These are phyloP conservation scores for Microdon myrmicae DNA, from an alignment of 2,888 invertebrate genomes.

Conservation along the genomic window DNA sequence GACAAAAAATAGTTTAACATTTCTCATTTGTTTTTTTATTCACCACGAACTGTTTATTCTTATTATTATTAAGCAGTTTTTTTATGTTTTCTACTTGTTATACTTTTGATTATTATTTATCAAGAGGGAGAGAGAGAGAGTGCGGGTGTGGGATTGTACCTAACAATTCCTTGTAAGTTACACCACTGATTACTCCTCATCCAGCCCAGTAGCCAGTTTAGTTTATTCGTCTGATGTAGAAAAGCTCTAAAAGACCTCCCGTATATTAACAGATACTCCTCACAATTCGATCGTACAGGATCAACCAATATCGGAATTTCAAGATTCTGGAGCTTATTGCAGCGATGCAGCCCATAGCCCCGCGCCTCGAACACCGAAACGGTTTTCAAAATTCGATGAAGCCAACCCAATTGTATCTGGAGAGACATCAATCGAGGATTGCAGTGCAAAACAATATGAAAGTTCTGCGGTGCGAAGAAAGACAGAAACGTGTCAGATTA, in stretches of 20 bases:
- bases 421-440: slow-evolving; percentile 72
- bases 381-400: slow-evolving; percentile 69
- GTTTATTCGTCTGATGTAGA: slow-evolving; percentile 60
- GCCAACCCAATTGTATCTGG: slow-evolving; percentile 75
- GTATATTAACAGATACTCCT: slow-evolving; percentile 70
- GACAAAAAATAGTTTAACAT: too few relatives aligned
- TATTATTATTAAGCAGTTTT: too few relatives aligned
- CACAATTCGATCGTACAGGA: slow-evolving; percentile 76
- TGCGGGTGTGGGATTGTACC: too few relatives aligned
- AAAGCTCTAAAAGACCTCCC: slow-evolving; percentile 55
- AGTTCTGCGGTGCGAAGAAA: slow-evolving; percentile 70
- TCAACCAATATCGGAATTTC: slow-evolving; percentile 60
- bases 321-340: slow-evolving; percentile 64
- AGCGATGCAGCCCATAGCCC: slow-evolving; percentile 65
- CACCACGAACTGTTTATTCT: too few relatives aligned
- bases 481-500: slow-evolving; percentile 73
- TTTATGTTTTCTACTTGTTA: too few relatives aligned
- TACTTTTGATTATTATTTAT: too few relatives aligned
- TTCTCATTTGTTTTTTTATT: too few relatives aligned
- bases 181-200: slow-evolving; percentile 64
- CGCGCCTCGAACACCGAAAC: slow-evolving; percentile 64
- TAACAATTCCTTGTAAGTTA: too few relatives aligned
- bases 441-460: slow-evolving; percentile 67
- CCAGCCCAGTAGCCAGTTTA: slow-evolving; percentile 64
- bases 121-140: too few relatives aligned